Evolutionary conservation across 2,888 invertebrate species (phyloP), one percentile per base, ranked within the genome.

Genomic region (Serripes groenlandicus): DNA sequence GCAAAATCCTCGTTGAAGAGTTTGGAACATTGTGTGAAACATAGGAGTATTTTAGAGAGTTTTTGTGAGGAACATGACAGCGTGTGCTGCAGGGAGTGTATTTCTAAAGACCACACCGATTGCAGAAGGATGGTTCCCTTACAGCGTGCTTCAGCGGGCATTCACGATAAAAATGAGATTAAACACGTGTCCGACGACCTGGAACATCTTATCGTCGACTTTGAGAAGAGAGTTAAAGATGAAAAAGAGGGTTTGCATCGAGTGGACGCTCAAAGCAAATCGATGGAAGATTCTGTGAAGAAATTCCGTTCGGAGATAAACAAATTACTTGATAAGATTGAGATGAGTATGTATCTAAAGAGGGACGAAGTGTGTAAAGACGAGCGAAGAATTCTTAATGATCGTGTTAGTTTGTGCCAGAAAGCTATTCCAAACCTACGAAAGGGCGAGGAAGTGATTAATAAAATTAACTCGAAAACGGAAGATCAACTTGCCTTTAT

Each of bases 231-330:
- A 5, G 74, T 71, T 7, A 23, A 58, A 28, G 80, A 75, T 26
- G 82, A 83, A 49, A 62, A 80, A 52, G 75, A 73, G 7, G 71
- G 69, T 26, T 49, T 83, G 11, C 37, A 62, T 11, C 52, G 71
- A 3, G 58, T 80, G 4, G 74, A 77, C 15, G 73, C 52, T 15
- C 82, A 85, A 52, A 73, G 85, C 7, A 75, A 78, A 54, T 42
- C 58, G 23, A n/a, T 85, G 21, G 82, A 70, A 15, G 71, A 68
- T 56, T 42, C 71, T 9, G 80, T 85, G 11, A 80, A 80, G 52
- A 75, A 68, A 42, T 85, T 85, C 66, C 76, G 85, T 26, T 56
- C 75, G 56, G 72, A 75, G 52, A 77, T 85, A 5, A 82, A 85
- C 34, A 60, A 69, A 58, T 42, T 82, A 62, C 26, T 85, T 3